Evolutionary conservation across 30 jellyfish, hydroid and myxozoan species (phyloP).

Genomic region (Chironex yamaguchii): DNA sequence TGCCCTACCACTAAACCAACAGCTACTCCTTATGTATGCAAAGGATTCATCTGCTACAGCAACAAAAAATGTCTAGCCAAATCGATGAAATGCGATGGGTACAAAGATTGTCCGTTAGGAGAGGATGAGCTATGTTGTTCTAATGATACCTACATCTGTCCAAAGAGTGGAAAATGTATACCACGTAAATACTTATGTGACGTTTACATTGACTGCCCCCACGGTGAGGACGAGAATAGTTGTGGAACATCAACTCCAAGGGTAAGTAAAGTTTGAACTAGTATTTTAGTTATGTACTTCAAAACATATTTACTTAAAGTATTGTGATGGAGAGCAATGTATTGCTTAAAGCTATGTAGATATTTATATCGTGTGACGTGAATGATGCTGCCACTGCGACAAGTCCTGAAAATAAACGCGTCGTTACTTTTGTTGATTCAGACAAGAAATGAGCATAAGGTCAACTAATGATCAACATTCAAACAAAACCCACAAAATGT

Average conservation of each 20-base stretch:
- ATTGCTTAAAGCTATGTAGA: no score
- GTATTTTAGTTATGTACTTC: no score
- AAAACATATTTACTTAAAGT: no score
- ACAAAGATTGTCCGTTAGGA: conserved; percentile 70
- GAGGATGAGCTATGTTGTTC: conserved; percentile 88
- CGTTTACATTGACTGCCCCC: conserved; percentile 73
- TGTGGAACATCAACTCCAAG: conserved; percentile 67
- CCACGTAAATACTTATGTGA: conserved; percentile 58
- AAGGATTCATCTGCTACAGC: conserved; percentile 60
- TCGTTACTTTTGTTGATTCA: no score
- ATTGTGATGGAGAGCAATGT: no score
- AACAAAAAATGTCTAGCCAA: conserved; percentile 59
- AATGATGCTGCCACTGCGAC: no score
- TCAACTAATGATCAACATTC: no score
- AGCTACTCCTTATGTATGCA: conserved; percentile 53
- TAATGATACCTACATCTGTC: conserved; percentile 50
- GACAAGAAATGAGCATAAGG: no score
- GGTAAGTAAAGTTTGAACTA: no score
- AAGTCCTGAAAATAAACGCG: no score
- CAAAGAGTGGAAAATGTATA: conserved; percentile 73
- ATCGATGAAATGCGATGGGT: conserved; percentile 59
- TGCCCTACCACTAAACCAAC: conserved; percentile 72
- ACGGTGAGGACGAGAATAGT: conserved; percentile 70
- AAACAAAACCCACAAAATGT: no score
- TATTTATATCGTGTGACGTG: no score